phyloP scores from a whole-genome alignment of 2,888 invertebrate genomes.

The Gibbula magus region DNA sequence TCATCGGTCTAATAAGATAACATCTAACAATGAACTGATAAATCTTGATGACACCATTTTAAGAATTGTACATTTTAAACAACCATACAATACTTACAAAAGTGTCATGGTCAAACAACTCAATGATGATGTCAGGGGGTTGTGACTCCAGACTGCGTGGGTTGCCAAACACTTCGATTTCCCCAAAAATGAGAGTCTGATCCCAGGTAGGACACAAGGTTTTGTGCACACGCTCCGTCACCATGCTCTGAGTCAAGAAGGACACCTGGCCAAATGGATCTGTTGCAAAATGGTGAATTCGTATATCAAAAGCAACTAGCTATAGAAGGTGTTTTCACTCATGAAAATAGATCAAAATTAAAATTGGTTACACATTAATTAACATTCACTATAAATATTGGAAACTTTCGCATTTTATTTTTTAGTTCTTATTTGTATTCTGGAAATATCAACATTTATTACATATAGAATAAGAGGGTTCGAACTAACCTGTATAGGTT shows the following conservation, averaged over 20 bases:
- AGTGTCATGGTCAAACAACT: constrained; percentile 76
- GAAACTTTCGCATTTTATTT: too few species aligned
- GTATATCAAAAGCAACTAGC: not conserved
- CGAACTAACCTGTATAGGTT: too few species aligned
- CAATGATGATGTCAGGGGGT: constrained; percentile 75
- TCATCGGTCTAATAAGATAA: too few species aligned
- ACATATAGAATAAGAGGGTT: too few species aligned
- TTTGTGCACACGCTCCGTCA: constrained; percentile 74
- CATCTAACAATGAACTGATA: too few species aligned
- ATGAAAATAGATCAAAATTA: too few species aligned
- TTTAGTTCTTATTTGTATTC: too few species aligned
- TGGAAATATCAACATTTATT: too few species aligned
- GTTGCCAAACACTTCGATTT: constrained; percentile 74
- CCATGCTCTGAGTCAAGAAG: constrained; percentile 74
- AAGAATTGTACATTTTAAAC: not conserved
- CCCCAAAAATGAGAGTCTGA: constrained; percentile 76
- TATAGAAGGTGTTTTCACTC: not conserved
- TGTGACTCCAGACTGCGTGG: constrained; percentile 66
- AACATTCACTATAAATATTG: too few species aligned
- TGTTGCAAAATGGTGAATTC: constrained; percentile 32
- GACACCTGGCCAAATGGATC: constrained; percentile 76
- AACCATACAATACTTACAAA: constrained; percentile 70
- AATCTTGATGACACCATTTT: too few species aligned
- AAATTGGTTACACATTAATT: too few species aligned
- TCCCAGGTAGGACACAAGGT: constrained; percentile 77